Evolutionary conservation across 2,888 invertebrate genomes (phyloP).

Genomic region (Chrysolina americana): DNA sequence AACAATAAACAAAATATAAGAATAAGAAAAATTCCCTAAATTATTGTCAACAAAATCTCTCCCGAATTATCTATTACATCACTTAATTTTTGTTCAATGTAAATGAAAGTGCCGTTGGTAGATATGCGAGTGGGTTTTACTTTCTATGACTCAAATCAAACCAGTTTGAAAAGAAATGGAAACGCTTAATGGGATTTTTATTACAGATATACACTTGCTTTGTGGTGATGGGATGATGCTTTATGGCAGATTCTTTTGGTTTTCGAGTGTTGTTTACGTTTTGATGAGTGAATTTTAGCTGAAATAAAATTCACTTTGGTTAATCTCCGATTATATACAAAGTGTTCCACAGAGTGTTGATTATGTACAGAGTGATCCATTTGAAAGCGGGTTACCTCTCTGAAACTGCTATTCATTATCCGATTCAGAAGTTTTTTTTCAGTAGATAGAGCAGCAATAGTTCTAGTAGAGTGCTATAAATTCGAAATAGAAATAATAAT

Average conservation of each 20-base stretch:
- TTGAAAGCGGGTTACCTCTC: no score
- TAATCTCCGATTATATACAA: no score
- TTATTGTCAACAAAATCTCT: not conserved
- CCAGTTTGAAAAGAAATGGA: not conserved
- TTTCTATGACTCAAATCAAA: not conserved
- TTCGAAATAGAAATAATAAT: no score
- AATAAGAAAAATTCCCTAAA: not conserved
- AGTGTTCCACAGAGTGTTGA: no score
- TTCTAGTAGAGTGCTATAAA: no score
- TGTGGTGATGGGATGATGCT: constrained; percentile 2
- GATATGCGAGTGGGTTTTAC: constrained; percentile 17
- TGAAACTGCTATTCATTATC: no score
- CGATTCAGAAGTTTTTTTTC: no score
- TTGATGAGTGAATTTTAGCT: not conserved
- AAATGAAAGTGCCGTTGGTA: constrained; percentile 4
- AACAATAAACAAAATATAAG: not conserved
- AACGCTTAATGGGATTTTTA: not conserved
- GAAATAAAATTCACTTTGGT: no score
- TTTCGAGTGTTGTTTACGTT: not conserved
- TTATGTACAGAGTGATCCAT: no score
- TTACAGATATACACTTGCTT: not conserved
- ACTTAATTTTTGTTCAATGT: not conserved
- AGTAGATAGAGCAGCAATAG: no score
- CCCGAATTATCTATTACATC: not conserved
- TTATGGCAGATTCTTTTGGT: not conserved